Evolutionary conservation across 2,797 vertebrate genomes (phyloP), one percentile per base, ranked within the genome.

Genomic region (Sebastes variabilis): DNA sequence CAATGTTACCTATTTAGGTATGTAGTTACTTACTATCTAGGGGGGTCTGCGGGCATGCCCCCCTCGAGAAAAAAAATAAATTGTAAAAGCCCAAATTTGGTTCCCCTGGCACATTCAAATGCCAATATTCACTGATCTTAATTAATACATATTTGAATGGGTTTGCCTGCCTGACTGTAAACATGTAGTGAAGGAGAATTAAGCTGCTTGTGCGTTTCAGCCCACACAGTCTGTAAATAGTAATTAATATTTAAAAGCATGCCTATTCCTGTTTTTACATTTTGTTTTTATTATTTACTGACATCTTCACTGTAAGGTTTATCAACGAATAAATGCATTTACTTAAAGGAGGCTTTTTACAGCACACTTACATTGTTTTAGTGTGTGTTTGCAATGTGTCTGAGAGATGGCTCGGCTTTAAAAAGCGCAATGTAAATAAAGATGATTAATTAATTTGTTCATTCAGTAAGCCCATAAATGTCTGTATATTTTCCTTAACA

Each of bases 11-110:
- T 46, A 46, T 46, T 46, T 46, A 46, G 42, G 5, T 42, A 42
- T 42, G 0, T 0, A 42, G 42, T 46, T 3, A 46, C 14, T 18
- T 46, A 46, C 42, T 46, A 0, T 46, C 27, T 11, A 0, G 12
- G 2, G 27, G 25, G 32, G 32, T 29, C 2, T 6, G 14, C 0
- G 38, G 38, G 38, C 14, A 42, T 0, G 38, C 38, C 38, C 38
- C 0, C 38, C 38, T 42, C 0, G 38, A 42, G 38, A 46, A 46
- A 42, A 16, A 16, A 42, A 42, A 3, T 1, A 14, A 38, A 29
- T 29, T 59, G 55, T 58, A 58, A 25, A 55, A 58, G 55, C 24
- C 55, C 55, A 58, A 27, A 58, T 25, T 58, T 30, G 58, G 27
- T 60, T 16, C 9, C 5, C 10, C 16, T 32, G 27, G 27, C 5